Conservation (phyloP, 2,113 vertebrate genomes). For the Laterallus jamaicensis region DNA sequence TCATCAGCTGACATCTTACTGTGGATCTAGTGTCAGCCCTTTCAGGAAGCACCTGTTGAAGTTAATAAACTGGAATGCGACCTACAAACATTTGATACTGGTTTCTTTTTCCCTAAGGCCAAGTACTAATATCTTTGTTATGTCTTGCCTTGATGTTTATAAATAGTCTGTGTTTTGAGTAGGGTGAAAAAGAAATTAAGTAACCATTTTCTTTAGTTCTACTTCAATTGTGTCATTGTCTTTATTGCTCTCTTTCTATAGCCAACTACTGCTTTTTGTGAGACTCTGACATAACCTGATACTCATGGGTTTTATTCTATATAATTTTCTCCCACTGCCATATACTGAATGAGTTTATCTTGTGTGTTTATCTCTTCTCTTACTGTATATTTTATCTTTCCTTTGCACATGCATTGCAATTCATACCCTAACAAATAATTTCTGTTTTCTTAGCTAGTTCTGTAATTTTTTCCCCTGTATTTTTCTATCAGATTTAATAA, state of each 20-base stretch:
- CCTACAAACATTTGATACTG: slow-evolving; percentile 61
- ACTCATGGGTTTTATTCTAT: neutral
- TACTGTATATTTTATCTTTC: neutral
- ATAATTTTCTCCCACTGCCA: neutral
- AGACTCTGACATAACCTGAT: neutral
- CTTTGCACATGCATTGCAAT: neutral
- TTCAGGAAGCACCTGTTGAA: slow-evolving; percentile 70
- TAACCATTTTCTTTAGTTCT: neutral
- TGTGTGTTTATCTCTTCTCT: neutral
- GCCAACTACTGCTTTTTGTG: neutral
- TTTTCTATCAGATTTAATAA: neutral
- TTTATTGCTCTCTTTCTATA: neutral
- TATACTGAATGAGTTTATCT: neutral
- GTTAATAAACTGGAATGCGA: slow-evolving; percentile 34
- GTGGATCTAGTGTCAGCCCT: slow-evolving; percentile 59
- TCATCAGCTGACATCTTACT: slow-evolving; percentile 60
- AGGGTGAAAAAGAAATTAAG: neutral
- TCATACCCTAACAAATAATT: neutral
- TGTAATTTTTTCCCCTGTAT: neutral
- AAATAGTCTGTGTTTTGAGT: neutral
- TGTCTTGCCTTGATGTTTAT: neutral
- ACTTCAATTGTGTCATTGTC: neutral
- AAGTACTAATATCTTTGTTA: neutral
- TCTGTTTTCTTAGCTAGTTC: neutral
- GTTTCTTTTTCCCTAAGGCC: slow-evolving; percentile 11